Percentiles rank a stretch among this genome's conserved stretches.
These are phyloP conservation scores for Taenioides sp. DNA, from an alignment of 2,797 vertebrate species.

Conservation along the genomic window DNA sequence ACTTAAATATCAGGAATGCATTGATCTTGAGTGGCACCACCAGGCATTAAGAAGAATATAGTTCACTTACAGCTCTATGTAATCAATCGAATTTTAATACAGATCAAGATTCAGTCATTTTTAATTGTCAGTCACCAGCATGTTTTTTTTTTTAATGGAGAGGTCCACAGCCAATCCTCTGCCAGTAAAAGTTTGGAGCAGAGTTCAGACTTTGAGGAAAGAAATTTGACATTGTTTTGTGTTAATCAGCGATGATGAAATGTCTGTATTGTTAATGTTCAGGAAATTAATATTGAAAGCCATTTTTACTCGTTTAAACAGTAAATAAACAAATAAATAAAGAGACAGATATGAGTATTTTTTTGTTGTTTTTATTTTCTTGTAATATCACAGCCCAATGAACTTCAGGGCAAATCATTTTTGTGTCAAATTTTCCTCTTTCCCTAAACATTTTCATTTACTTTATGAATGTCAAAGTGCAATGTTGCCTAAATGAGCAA, in stretches of 20 bases:
- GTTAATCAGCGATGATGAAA: background rate
- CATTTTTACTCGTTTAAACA: too few relatives aligned
- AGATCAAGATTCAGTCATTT: background rate
- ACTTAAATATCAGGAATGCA: background rate
- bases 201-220: background rate
- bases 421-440: background rate
- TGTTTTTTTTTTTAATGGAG: too few relatives aligned
- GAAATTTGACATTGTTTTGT: background rate
- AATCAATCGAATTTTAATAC: background rate
- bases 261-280: background rate
- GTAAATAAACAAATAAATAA: too few relatives aligned
- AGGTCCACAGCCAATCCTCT: background rate
- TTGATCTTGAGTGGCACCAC: background rate
- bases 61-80: background rate
- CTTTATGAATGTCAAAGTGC: conserved; percentile 28
- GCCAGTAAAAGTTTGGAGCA: background rate
- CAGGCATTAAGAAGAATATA: background rate
- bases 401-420: too few relatives aligned
- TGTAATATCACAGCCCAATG: too few relatives aligned
- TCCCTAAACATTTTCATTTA: conserved; percentile 11
- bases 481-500: conserved; percentile 56
- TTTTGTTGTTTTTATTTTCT: too few relatives aligned
- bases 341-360: too few relatives aligned
- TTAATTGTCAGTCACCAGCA: too few relatives aligned
- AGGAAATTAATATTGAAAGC: background rate